phyloP scores from a whole-genome alignment of 2,113 vertebrate genomes.

The Maccullochella peelii region DNA sequence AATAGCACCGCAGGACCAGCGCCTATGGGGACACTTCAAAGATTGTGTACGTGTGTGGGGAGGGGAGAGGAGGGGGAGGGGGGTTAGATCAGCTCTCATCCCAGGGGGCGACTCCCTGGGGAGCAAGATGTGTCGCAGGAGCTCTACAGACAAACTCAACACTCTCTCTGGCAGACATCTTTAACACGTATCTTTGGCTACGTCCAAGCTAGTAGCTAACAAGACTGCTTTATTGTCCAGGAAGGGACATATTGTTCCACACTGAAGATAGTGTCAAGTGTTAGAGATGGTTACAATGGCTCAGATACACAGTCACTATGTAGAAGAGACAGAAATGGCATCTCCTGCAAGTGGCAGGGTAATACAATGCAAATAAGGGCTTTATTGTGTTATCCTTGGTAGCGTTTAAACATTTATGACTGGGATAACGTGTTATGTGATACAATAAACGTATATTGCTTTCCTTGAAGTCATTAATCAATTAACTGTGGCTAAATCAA shows the following conservation, averaged over 20 bases:
- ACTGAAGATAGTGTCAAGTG: conserved; percentile 20
- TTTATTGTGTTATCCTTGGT: conserved; percentile 7
- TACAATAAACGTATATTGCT: conserved; percentile 1
- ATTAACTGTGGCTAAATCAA: background rate
- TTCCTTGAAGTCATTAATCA: conserved; percentile 37
- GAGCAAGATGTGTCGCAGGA: conserved; percentile 52
- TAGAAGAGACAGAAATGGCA: background rate
- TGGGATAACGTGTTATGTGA: background rate
- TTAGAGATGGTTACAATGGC: background rate
- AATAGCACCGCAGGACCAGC: conserved; percentile 69
- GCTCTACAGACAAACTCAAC: background rate
- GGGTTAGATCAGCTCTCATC: conserved; percentile 60
- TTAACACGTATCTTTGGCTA: conserved; percentile 12
- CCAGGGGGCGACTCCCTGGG: conserved; percentile 54
- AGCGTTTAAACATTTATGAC: conserved; percentile 27
- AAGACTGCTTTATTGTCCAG: conserved; percentile 31
- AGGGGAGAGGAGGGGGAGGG: conserved; percentile 11
- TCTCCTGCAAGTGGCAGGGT: background rate
- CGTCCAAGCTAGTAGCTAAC: background rate
- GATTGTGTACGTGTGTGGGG: no score
- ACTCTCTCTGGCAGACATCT: background rate
- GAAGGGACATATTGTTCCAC: conserved; percentile 3
- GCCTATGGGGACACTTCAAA: conserved; percentile 69
- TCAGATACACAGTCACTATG: background rate
- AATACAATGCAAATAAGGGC: conserved; percentile 22